Evolutionary conservation across 2,888 invertebrate species (phyloP).

Genomic region (Stenurella melanura): DNA sequence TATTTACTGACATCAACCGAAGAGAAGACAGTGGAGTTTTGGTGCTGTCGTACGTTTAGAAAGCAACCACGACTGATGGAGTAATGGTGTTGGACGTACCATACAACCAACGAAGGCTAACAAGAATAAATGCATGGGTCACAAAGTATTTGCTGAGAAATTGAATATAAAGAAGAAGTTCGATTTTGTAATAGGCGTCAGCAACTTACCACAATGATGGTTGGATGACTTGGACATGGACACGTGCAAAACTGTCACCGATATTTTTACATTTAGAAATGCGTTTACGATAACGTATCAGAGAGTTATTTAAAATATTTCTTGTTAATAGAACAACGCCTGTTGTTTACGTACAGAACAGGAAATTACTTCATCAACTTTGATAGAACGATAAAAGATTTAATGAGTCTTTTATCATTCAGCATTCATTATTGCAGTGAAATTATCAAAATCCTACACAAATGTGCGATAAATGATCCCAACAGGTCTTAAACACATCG

Average conservation of each 20-base stretch:
- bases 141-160: too few species aligned
- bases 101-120: too few species aligned
- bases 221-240: not conserved
- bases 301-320: not conserved
- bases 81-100: too few species aligned
- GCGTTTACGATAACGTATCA: not conserved
- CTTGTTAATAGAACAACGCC: not conserved
- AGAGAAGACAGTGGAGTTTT: too few species aligned
- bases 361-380: constrained; percentile 9
- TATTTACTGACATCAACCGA: too few species aligned
- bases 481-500: constrained; percentile 12
- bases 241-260: not conserved
- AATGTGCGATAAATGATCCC: constrained; percentile 13
- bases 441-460: constrained; percentile 23
- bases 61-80: too few species aligned
- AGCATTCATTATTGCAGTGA: constrained; percentile 12
- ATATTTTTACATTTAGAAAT: not conserved
- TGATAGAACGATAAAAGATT: not conserved
- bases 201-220: too few species aligned
- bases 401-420: constrained; percentile 2
- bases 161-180: too few species aligned
- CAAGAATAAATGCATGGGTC: too few species aligned
- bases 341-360: not conserved
- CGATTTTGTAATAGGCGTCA: too few species aligned
- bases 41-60: too few species aligned